phyloP scores from a whole-genome alignment of 1,140 invertebrate species.

The Drosophila asahinai region DNA sequence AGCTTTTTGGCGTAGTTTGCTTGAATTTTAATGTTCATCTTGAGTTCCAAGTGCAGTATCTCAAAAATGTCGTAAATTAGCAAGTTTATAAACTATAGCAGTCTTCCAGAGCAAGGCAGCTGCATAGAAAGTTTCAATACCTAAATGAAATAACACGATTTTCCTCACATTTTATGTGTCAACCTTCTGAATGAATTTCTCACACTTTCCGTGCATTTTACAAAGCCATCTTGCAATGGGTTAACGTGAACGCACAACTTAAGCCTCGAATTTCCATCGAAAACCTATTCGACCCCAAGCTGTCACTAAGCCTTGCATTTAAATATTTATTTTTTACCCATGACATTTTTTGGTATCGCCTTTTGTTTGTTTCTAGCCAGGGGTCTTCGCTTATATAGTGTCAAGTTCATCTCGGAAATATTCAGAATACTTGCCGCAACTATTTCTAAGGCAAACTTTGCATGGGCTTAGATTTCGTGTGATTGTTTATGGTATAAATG shows the following conservation, averaged over 20 bases:
- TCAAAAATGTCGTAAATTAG: slow-evolving; percentile 34
- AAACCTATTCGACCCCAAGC: slow-evolving; percentile 42
- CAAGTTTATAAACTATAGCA: slow-evolving; percentile 17
- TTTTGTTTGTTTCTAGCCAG: slow-evolving; percentile 30
- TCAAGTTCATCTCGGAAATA: slow-evolving; percentile 50
- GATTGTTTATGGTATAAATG: slow-evolving; percentile 2
- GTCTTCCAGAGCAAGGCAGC: not conserved
- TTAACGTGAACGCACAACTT: slow-evolving; percentile 2
- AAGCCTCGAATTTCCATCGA: slow-evolving; percentile 33
- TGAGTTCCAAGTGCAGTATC: slow-evolving; percentile 45
- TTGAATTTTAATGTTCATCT: slow-evolving; percentile 38
- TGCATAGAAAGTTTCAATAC: slow-evolving; percentile 38
- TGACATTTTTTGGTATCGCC: slow-evolving; percentile 46
- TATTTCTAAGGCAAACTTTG: slow-evolving; percentile 15
- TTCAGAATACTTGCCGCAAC: slow-evolving; percentile 36
- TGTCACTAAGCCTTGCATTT: slow-evolving; percentile 38
- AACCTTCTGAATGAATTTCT: slow-evolving; percentile 9
- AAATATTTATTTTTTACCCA: slow-evolving; percentile 60
- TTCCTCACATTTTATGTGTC: not conserved
- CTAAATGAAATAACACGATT: slow-evolving; percentile 13
- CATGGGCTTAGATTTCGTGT: not conserved
- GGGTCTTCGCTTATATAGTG: slow-evolving; percentile 34
- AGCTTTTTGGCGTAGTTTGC: slow-evolving; percentile 41
- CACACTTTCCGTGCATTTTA: slow-evolving; percentile 10
- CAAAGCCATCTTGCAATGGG: slow-evolving; percentile 2